Conservation (phyloP, 2,888 invertebrate genomes). For the Pyralis farinalis region DNA sequence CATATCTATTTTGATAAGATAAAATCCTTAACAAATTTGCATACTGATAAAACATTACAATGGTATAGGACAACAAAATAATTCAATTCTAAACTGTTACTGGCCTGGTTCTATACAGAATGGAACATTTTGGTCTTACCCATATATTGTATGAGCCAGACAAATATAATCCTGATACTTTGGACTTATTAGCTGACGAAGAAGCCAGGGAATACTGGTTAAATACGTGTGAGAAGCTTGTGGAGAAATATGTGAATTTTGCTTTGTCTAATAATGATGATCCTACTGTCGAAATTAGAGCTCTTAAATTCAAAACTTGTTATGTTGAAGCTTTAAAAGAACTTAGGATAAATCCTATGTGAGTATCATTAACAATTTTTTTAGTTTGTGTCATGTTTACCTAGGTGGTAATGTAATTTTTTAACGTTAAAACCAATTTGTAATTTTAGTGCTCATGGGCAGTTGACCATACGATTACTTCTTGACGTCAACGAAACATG, state of each 20-base stretch:
- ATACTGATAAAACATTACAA: constrained; percentile 53
- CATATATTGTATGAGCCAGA: constrained; percentile 87
- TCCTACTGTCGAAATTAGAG: constrained; percentile 88
- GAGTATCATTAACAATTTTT: constrained; percentile 45
- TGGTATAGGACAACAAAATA: constrained; percentile 49
- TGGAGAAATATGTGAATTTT: constrained; percentile 91
- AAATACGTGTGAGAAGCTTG: constrained; percentile 92
- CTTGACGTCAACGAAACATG: constrained; percentile 96
- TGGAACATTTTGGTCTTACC: constrained; percentile 71
- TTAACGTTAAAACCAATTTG: constrained; percentile 17
- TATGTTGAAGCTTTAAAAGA: constrained; percentile 90
- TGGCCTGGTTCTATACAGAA: constrained; percentile 34
- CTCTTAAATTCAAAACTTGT: constrained; percentile 90
- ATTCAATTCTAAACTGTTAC: constrained; percentile 23
- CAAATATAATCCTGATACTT: constrained; percentile 94
- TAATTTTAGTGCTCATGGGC: constrained; percentile 84
- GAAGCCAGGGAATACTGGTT: constrained; percentile 96
- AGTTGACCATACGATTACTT: constrained; percentile 93
- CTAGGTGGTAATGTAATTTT: too few species aligned
- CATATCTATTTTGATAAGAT: constrained; percentile 43
- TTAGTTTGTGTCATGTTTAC: too few species aligned
- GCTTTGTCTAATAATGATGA: constrained; percentile 89
- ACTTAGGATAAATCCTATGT: constrained; percentile 90
- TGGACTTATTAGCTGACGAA: constrained; percentile 91
- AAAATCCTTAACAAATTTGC: constrained; percentile 46